Conservation (phyloP, 2,113 vertebrate species). For the Marcusenius ussheri region DNA sequence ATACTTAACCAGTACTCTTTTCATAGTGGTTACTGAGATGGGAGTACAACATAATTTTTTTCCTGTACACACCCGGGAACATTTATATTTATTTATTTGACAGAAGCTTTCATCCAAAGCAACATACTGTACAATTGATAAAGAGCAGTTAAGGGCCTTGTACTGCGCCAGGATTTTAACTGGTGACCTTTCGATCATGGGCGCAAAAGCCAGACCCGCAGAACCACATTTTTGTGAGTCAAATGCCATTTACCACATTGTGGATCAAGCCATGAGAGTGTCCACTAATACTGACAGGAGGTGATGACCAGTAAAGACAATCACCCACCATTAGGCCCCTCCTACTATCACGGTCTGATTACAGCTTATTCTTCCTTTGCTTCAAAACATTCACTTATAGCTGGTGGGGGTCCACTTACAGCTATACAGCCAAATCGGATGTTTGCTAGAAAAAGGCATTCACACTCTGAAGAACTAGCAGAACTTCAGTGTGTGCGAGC, state of each 20-base stretch:
- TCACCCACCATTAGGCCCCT: background rate
- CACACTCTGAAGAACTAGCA: background rate
- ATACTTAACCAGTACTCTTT: background rate
- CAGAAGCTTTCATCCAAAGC: background rate
- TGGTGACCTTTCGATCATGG: background rate
- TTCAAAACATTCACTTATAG: background rate
- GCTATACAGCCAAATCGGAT: background rate
- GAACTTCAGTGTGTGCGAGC: background rate
- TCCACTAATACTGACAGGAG: background rate
- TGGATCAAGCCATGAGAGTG: background rate
- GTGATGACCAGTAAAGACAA: background rate
- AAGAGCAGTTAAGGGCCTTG: background rate
- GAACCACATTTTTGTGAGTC: background rate
- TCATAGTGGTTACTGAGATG: background rate
- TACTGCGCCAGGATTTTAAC: background rate
- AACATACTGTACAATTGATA: background rate
- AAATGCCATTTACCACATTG: background rate
- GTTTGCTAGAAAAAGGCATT: background rate
- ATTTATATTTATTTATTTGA: background rate
- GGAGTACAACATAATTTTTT: background rate
- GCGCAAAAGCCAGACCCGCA: background rate
- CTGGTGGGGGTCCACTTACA: background rate
- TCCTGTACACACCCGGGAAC: background rate
- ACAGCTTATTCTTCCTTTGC: background rate
- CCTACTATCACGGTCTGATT: background rate